Percentiles rank a stretch among this genome's conserved stretches.
Evolutionary conservation across 2,797 vertebrate species (phyloP).

Genomic region (Tiaroga cobitis): DNA sequence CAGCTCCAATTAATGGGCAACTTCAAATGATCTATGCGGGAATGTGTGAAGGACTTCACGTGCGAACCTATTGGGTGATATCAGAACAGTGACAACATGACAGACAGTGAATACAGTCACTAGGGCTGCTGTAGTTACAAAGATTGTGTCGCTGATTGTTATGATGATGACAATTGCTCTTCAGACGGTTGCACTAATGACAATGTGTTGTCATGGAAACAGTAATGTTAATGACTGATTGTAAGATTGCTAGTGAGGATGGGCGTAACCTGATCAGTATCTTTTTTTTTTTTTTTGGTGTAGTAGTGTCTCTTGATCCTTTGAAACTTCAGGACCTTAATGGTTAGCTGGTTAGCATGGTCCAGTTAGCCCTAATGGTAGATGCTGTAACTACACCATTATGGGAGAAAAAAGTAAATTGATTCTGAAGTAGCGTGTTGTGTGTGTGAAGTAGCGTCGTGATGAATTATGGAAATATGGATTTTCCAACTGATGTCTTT

Average conservation of each 20-base stretch:
- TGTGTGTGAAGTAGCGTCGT: neutral
- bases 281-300: neutral
- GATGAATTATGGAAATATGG: neutral
- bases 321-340: neutral
- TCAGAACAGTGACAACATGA: neutral
- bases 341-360: neutral
- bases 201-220: constrained; percentile 42
- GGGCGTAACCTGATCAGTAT: neutral
- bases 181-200: constrained; percentile 9
- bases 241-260: constrained; percentile 27
- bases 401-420: neutral
- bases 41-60: constrained; percentile 30
- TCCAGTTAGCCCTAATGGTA: neutral
- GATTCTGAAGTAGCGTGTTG: neutral
- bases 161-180: constrained; percentile 47
- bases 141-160: neutral
- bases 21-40: constrained; percentile 75
- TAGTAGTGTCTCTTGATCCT: neutral
- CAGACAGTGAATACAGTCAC: neutral
- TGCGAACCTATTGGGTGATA: neutral
- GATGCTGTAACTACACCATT: neutral
- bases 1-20: constrained; percentile 78
- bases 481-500: neutral
- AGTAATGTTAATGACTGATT: neutral
- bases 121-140: neutral